Conservation (phyloP, 2,888 invertebrate species). For the Ephialtes manifestator region DNA sequence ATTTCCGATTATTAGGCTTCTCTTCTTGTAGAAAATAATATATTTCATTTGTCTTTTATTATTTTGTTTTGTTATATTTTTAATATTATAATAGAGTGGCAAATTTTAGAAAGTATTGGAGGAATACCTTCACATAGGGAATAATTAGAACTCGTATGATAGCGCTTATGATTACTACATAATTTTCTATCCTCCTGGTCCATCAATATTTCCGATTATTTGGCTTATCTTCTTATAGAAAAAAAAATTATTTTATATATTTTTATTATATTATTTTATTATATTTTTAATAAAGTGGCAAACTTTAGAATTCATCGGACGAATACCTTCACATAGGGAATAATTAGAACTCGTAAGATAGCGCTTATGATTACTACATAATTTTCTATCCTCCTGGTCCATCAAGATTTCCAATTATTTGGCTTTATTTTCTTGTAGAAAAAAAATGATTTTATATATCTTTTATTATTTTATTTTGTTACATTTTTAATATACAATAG, state of each 20-base stretch:
- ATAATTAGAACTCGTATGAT: background rate
- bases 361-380: background rate
- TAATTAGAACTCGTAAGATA: constrained; percentile 2
- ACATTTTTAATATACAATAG: background rate
- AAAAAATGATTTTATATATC: background rate
- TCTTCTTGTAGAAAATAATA: no score
- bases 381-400: constrained; percentile 43
- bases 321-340: background rate
- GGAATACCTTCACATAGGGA: background rate
- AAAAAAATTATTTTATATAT: background rate
- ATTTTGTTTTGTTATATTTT: background rate
- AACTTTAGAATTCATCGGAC: background rate
- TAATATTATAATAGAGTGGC: background rate
- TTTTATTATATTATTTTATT: background rate
- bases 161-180: background rate
- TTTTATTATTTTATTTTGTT: background rate
- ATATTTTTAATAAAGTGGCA: background rate
- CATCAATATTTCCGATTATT: constrained; percentile 55
- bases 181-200: constrained; percentile 40
- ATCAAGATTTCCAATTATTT: constrained; percentile 54
- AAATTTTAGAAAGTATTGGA: background rate
- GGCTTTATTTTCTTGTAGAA: no score
- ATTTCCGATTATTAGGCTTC: no score
- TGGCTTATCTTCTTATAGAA: no score
- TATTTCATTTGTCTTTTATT: background rate